Evolutionary conservation across 2,888 invertebrate species (phyloP).

Genomic region (Amblyjoppa fuscipennis): DNA sequence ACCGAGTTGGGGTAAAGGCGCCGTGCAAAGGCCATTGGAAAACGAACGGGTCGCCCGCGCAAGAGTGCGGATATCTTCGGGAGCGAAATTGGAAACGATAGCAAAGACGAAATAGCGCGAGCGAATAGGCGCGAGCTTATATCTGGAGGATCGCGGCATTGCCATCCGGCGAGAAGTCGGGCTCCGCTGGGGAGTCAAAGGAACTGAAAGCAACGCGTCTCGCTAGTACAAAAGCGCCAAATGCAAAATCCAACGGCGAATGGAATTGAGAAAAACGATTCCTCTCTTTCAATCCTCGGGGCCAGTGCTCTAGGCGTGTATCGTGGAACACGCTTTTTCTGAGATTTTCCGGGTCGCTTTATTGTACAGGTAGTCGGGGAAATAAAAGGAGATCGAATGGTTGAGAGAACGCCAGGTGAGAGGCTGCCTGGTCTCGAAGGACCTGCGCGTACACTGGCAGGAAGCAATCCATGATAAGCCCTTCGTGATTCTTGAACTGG

Average conservation of each 20-base stretch:
- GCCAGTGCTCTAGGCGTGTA: conserved; percentile 26
- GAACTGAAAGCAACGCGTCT: neutral
- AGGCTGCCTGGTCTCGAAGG: conserved; percentile 33
- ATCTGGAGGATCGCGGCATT: conserved; percentile 22
- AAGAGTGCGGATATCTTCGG: conserved; percentile 79
- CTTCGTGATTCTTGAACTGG: conserved; percentile 45
- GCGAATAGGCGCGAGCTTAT: conserved; percentile 72
- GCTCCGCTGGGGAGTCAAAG: conserved; percentile 1
- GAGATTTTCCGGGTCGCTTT: conserved; percentile 37
- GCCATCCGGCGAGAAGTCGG: conserved; percentile 1
- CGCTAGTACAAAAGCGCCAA: conserved; percentile 20
- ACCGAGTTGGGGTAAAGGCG: neutral
- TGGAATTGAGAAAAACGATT: conserved; percentile 57
- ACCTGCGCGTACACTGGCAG: neutral
- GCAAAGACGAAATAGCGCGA: conserved; percentile 80
- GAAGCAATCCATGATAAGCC: conserved; percentile 24
- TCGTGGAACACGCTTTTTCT: conserved; percentile 44
- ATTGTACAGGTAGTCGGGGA: conserved; percentile 5
- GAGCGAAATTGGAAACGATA: conserved; percentile 85
- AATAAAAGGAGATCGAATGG: conserved; percentile 10
- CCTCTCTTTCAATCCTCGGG: conserved; percentile 33
- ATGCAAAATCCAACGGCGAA: conserved; percentile 60
- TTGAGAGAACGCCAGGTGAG: conserved; percentile 22
- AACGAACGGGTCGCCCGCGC: conserved; percentile 44
- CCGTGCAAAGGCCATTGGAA: conserved; percentile 46